A percentile compares a stretch with the other conserved stretches of the same genome.
These are phyloP conservation scores for Dorcus parallelipipedus DNA, from an alignment of 2,888 invertebrate species.

Conservation along the genomic window DNA sequence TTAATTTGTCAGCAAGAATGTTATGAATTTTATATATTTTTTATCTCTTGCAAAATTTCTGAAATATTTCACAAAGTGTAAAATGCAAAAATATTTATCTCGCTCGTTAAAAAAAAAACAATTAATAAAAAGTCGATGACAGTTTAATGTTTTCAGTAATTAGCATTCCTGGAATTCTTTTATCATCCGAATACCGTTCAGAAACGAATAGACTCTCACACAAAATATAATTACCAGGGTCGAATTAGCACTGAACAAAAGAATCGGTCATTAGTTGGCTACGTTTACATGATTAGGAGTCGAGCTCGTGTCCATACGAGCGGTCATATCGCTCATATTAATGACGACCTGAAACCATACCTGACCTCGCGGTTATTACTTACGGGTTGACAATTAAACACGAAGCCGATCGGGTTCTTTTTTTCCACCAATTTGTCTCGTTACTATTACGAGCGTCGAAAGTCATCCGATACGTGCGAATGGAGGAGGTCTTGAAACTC, in stretches of 20 bases:
- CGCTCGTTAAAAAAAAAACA: neutral
- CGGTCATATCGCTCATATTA: slow-evolving; percentile 8
- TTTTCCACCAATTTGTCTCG: neutral
- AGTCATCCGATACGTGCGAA: neutral
- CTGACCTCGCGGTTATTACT: slow-evolving; percentile 17
- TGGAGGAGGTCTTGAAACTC: slow-evolving; percentile 4
- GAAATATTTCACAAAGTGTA: too few species aligned
- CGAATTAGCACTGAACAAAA: slow-evolving; percentile 23
- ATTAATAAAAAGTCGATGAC: slow-evolving; percentile 4
- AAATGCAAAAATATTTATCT: too few species aligned
- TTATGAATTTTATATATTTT: too few species aligned
- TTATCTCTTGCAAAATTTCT: too few species aligned
- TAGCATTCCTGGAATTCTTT: slow-evolving; percentile 8
- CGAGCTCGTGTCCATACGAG: neutral
- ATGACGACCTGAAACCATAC: slow-evolving; percentile 16
- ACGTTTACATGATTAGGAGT: slow-evolving; percentile 1
- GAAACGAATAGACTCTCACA: slow-evolving; percentile 8
- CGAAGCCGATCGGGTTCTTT: neutral
- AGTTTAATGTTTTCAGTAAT: slow-evolving; percentile 6
- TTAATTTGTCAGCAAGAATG: too few species aligned
- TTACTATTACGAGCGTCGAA: neutral
- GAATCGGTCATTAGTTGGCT: slow-evolving; percentile 26
- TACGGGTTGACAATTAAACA: slow-evolving; percentile 7
- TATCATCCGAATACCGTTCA: neutral
- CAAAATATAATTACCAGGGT: slow-evolving; percentile 24